Base-by-base conservation (phyloP, 1,140 invertebrate species). In the Drosophila biarmipes region DNA sequence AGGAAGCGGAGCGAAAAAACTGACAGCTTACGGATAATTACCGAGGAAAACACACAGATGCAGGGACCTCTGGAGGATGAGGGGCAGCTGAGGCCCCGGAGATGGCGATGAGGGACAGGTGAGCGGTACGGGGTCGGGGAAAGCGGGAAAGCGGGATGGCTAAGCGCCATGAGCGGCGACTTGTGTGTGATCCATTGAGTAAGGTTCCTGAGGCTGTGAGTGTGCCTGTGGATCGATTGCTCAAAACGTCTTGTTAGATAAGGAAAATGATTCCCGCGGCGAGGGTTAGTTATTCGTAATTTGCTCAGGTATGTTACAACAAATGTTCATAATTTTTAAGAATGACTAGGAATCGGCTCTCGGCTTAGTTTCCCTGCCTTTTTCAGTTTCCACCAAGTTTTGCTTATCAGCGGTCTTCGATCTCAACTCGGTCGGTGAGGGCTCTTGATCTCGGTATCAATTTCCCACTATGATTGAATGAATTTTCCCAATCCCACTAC, bases 21-120 rank as follows among this genome's bases (percentile, higher is more conserved):
- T 90, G 81, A 90, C 86, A 90, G 87, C 87, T 90, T 90, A 90
- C 81, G 87, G 78, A 82, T 90, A 90, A 90, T 90, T 90, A 90
- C 81, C 66, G 63, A 82, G 72, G 69, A 71, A 78, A 71, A 86
- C 66, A 78, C 66, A 77, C 71, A 56, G 42, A 34, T 21, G 38
- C 42, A 40, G 37, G 15, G 27, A 17, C 7, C 21, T 15, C 12
- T 34, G 21, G 42, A n/a, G 10, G 45, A 43, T 29, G 52, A 34
- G 10, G 15, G 34, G 0, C 17, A 34, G 54, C 46, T 55, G 63
- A 40, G 35, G 24, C n/a, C 12, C 14, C 11, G n/a, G 14, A n/a
- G 17, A 42, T 45, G 73, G 34, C 59, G 37, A 37, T 40, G 55
- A 71, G 29, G 43, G 64, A 24, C 38, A 37, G 66, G 53, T 59